phyloP scores from a whole-genome alignment of 2,888 invertebrate species.

The Drosophila nigritarsus region DNA sequence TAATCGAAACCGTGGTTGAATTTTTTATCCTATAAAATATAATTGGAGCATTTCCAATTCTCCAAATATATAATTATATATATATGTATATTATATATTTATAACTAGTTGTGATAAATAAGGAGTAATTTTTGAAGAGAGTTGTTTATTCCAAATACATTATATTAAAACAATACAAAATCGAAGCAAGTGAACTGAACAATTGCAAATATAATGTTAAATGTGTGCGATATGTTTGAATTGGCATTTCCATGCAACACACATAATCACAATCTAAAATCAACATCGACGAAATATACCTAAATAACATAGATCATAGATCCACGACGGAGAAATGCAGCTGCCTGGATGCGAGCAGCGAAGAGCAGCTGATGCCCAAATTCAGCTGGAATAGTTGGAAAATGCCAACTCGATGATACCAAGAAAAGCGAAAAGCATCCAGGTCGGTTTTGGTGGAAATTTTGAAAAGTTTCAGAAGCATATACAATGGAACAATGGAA shows the following conservation, averaged over 20 bases:
- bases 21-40: too few relatives aligned
- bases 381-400: conserved; percentile 7
- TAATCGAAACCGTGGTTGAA: too few relatives aligned
- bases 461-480: neutral
- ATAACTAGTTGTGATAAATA: neutral
- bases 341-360: neutral
- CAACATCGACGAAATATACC: neutral
- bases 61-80: too few relatives aligned
- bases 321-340: conserved; percentile 2
- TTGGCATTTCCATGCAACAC: neutral
- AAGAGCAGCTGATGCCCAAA: conserved; percentile 16
- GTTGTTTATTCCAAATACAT: neutral
- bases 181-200: neutral
- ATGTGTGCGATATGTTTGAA: neutral
- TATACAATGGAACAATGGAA: neutral
- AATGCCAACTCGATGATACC: neutral
- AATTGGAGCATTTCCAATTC: too few relatives aligned
- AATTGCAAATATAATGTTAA: neutral
- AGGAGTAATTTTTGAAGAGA: neutral
- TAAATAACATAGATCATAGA: neutral
- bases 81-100: too few relatives aligned
- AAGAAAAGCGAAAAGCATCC: neutral
- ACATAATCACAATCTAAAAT: neutral
- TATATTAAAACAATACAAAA: too few relatives aligned
- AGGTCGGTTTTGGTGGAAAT: neutral